Evolutionary conservation across 2,113 vertebrate species (phyloP).

Genomic region (Pachypanchax playfairii): DNA sequence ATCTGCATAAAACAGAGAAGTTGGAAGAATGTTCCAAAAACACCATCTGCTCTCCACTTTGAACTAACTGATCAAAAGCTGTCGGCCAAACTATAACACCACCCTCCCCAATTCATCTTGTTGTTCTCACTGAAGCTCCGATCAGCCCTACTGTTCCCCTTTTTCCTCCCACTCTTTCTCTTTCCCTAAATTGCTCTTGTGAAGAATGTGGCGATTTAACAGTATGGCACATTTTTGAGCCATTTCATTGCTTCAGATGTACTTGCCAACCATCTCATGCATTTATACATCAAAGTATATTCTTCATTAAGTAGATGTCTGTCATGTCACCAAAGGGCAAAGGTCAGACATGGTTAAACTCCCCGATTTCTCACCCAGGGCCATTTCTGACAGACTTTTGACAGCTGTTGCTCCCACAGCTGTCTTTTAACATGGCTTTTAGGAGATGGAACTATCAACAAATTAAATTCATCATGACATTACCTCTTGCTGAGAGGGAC

Average conservation of each 20-base stretch:
- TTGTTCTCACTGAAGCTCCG: conserved; percentile 41
- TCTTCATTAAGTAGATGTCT: conserved; percentile 60
- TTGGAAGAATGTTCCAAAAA: conserved; percentile 77
- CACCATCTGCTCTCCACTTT: conserved; percentile 82
- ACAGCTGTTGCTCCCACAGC: conserved; percentile 29
- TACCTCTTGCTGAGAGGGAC: conserved; percentile 17
- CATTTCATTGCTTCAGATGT: conserved; percentile 37
- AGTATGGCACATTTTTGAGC: conserved; percentile 65
- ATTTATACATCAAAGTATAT: conserved; percentile 74
- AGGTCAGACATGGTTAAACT: conserved; percentile 24
- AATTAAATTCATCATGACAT: conserved; percentile 36
- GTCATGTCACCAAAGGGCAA: conserved; percentile 38
- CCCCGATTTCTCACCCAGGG: conserved; percentile 15
- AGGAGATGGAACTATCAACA: conserved; percentile 29
- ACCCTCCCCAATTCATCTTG: conserved; percentile 42
- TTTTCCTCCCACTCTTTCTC: conserved; percentile 27
- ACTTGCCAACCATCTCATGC: conserved; percentile 51
- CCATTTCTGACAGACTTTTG: conserved; percentile 23
- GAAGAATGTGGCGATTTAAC: conserved; percentile 66
- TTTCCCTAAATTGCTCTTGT: conserved; percentile 36
- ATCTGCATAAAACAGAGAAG: conserved; percentile 64
- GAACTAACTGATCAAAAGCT: conserved; percentile 81
- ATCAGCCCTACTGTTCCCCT: conserved; percentile 25
- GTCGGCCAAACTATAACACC: conserved; percentile 57
- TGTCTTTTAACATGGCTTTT: conserved; percentile 5